Evolutionary conservation across 2,888 invertebrate species (phyloP), one percentile per base, ranked within the genome.

Genomic region (Melangyna quadrimaculata): DNA sequence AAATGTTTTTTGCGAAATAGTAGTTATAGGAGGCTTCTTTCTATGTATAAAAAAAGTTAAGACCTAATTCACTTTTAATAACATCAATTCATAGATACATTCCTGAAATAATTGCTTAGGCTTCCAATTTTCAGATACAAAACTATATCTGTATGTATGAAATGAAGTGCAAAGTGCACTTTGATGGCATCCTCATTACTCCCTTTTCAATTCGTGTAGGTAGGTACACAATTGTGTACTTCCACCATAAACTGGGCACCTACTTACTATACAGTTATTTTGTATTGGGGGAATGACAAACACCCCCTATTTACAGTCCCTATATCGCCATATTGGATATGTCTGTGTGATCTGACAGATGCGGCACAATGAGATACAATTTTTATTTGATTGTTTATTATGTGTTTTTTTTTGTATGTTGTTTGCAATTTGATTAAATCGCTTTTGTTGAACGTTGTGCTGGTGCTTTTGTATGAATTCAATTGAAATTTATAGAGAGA

Each of bases 331-430:
- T 63, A 72, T 59, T 69, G 70, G 70, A 61, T n/a, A n/a, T 73
- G 74, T 29, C 65, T 67, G 67, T 80, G 71, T 48, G 80, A 72
- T 71, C 75, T 80, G 69, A 72, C 75, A 80, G 80, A 84, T 79
- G 80, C 22, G 75, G 67, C 67, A 80, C 80, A 84, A 79, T 77
- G 84, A 80, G 67, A 80, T 80, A 84, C 75, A 84, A 79, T 65
- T 79, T 84, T 80, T 75, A 69, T 79, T 83, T 74, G 65, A 84
- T 79, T 74, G 70, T 82, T 77, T 75, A 9, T 24, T 17, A 59
- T 43, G 48, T 48, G 17, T 22, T 27, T 57, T 8, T 63, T 35
- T 61, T 55, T 59, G 48, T 27, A 22, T 37, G 3, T 61, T 61
- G 40, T 61, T 61, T 65, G 43, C 45, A 40, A 45, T 65, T 65